Evolutionary conservation across 2,113 vertebrate species (phyloP).

Genomic region (Oxyruncus cristatus): DNA sequence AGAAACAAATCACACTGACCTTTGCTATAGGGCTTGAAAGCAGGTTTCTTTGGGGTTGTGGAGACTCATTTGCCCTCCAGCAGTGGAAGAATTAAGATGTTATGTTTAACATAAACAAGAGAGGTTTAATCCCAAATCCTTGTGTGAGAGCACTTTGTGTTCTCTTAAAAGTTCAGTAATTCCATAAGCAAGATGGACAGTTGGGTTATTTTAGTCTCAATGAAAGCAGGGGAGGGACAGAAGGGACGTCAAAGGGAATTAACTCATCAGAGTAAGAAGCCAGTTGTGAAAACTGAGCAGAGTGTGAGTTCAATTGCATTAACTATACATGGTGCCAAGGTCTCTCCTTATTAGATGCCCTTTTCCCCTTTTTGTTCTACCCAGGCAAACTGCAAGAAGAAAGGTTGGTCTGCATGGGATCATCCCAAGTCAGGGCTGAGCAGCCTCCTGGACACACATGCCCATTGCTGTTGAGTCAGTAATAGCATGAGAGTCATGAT

Average conservation of each 20-base stretch:
- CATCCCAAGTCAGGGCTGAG: neutral
- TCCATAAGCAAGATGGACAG: slow-evolving; percentile 63
- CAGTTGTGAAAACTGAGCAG: slow-evolving; percentile 32
- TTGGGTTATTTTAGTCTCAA: slow-evolving; percentile 40
- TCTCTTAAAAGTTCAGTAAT: slow-evolving; percentile 57
- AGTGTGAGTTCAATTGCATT: slow-evolving; percentile 22
- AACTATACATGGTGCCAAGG: neutral
- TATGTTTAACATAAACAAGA: slow-evolving; percentile 56
- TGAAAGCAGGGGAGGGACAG: neutral
- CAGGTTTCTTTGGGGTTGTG: slow-evolving; percentile 2
- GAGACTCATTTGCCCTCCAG: slow-evolving; percentile 46
- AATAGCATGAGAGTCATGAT: neutral
- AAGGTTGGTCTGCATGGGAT: accelerated
- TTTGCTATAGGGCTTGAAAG: slow-evolving; percentile 11
- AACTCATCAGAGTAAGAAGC: neutral
- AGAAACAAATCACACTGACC: slow-evolving; percentile 38
- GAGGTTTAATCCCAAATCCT: slow-evolving; percentile 62
- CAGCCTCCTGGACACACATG: neutral
- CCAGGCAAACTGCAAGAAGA: neutral
- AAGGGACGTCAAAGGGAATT: slow-evolving; percentile 46
- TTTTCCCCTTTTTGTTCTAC: neutral
- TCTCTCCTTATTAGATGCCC: neutral
- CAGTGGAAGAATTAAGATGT: slow-evolving; percentile 54
- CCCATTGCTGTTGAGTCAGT: neutral
- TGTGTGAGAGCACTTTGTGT: slow-evolving; percentile 54